phyloP scores from a whole-genome alignment of 92 coral and sea anemone species.

The Porites rus region DNA sequence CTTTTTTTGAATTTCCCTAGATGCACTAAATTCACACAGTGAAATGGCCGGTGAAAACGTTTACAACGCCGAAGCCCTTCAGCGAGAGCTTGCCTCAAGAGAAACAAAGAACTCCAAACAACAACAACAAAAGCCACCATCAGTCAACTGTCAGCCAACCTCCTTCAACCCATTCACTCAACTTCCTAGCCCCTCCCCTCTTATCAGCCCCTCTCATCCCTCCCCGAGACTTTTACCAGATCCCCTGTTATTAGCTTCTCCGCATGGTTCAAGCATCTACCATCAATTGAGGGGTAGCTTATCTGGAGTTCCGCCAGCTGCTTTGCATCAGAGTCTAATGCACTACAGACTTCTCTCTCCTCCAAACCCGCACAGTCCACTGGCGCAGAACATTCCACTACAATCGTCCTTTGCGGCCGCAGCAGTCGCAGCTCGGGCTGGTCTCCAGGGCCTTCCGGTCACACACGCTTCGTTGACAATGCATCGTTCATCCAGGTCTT shows the following conservation, averaged over 20 bases:
- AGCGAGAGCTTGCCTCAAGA: constrained; percentile 66
- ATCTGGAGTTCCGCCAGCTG: constrained; percentile 59
- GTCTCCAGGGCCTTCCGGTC: constrained; percentile 50
- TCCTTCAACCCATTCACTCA: constrained; percentile 44
- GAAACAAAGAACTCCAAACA: constrained; percentile 59
- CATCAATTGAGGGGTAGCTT: constrained; percentile 76
- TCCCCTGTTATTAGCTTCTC: constrained; percentile 70
- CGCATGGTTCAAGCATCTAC: constrained; percentile 80
- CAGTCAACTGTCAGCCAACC: constrained; percentile 48
- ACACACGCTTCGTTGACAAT: constrained; percentile 26
- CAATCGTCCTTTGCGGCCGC: constrained; percentile 69
- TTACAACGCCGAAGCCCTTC: constrained; percentile 36
- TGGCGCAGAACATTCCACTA: constrained; percentile 67
- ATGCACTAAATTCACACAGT: constrained; percentile 25
- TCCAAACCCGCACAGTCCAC: constrained; percentile 43
- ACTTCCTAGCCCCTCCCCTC: constrained; percentile 60
- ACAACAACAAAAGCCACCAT: constrained; percentile 34
- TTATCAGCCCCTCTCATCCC: constrained; percentile 79
- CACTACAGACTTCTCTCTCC: constrained; percentile 85
- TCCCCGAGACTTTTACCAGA: constrained; percentile 87
- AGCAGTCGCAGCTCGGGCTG: constrained; percentile 51
- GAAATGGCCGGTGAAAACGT: constrained; percentile 27
- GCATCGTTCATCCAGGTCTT: constrained; percentile 22
- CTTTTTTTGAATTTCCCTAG: neutral
- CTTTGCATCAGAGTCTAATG: constrained; percentile 76